These are phyloP conservation scores for Pelodytes ibericus DNA, from an alignment of 2,797 vertebrate genomes.

Conservation along the genomic window DNA sequence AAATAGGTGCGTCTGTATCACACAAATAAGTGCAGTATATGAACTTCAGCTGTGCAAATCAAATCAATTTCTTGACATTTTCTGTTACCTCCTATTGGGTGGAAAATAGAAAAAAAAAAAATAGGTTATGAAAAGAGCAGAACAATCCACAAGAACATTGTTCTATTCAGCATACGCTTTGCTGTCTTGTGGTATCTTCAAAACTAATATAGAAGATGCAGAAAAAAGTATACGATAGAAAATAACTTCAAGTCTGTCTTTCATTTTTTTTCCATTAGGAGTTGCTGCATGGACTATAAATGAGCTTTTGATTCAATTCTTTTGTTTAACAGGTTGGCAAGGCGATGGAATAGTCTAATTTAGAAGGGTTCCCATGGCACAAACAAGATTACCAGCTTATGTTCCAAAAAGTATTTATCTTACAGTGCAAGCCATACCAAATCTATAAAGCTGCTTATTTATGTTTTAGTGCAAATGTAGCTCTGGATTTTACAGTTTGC, in stretches of 20 bases:
- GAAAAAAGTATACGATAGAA: constrained; percentile 39
- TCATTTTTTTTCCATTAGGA: constrained; percentile 44
- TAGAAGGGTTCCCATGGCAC: constrained; percentile 54
- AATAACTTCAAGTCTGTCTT: constrained; percentile 48
- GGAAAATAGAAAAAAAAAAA: constrained; percentile 39
- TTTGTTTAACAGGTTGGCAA: constrained; percentile 50
- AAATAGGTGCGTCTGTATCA: background rate
- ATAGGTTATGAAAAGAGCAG: constrained; percentile 26
- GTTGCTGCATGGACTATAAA: constrained; percentile 55
- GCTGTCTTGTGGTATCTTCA: constrained; percentile 3
- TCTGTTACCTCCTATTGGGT: constrained; percentile 12
- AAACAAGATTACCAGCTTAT: constrained; percentile 56
- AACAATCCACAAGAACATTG: constrained; percentile 9
- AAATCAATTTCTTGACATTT: constrained; percentile 34
- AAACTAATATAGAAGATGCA: constrained; percentile 49
- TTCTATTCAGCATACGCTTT: constrained; percentile 15
- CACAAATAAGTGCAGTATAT: constrained; percentile 15
- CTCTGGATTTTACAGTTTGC: constrained; percentile 21
- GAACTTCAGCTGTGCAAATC: constrained; percentile 30
- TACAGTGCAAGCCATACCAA: constrained; percentile 45
- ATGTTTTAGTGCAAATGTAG: constrained; percentile 19
- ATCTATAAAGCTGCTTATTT: constrained; percentile 54
- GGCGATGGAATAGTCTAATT: constrained; percentile 57
- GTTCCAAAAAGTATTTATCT: constrained; percentile 54
- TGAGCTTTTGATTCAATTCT: constrained; percentile 49